Evolutionary conservation across 2,113 vertebrate genomes (phyloP).

Genomic region (Aldabrachelys gigantea): DNA sequence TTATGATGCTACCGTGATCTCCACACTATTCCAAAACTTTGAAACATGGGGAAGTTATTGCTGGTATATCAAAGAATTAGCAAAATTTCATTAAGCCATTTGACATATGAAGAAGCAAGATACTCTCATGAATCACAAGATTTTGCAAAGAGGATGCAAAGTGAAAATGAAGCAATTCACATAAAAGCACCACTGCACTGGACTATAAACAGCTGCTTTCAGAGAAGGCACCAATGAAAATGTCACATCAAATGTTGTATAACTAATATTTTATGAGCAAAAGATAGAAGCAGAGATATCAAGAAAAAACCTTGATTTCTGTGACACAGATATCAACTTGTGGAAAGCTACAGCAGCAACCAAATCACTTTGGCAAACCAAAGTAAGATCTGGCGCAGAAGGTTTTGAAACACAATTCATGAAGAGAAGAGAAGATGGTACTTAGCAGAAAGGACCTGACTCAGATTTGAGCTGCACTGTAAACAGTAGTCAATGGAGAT

Average conservation of each 20-base stretch:
- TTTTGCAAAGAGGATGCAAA: constrained; percentile 47
- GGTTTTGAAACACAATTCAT: constrained; percentile 46
- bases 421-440: not conserved
- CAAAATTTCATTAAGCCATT: constrained; percentile 55
- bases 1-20: constrained; percentile 21
- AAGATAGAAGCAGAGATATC: constrained; percentile 32
- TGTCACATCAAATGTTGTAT: constrained; percentile 34
- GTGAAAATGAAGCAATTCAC: not conserved
- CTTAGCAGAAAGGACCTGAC: not conserved
- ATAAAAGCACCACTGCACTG: constrained; percentile 36
- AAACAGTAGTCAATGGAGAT: constrained; percentile 49
- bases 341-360: not conserved
- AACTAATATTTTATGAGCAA: constrained; percentile 58
- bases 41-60: constrained; percentile 45
- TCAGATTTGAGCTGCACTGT: constrained; percentile 31
- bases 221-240: not conserved
- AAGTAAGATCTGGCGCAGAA: constrained; percentile 57
- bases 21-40: constrained; percentile 17
- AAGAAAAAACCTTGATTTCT: constrained; percentile 7
- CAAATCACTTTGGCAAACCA: constrained; percentile 37
- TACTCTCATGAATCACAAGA: constrained; percentile 50
- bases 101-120: constrained; percentile 51
- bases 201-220: constrained; percentile 55
- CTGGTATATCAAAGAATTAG: constrained; percentile 49
- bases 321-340: constrained; percentile 41